Evolutionary conservation across 2,888 invertebrate species (phyloP), one percentile per base, ranked within the genome.

Genomic region (Drosophila quinaria): DNA sequence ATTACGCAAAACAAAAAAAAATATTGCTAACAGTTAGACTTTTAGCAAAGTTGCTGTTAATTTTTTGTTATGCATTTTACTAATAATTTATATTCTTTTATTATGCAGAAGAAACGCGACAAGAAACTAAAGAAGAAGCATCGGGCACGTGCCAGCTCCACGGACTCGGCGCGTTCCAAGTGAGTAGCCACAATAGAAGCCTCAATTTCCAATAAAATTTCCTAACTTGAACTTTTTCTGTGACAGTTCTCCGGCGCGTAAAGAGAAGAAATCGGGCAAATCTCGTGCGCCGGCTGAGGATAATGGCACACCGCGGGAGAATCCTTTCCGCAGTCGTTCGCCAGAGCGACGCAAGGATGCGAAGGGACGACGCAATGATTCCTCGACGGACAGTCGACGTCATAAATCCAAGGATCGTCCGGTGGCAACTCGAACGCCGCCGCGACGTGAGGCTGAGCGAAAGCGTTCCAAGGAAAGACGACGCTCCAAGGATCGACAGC

Each of bases 51-150:
- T 70, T 69, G 25, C 41, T 31, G 8, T 54, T 41, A 25, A 2
- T 33, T 35, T 13, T 4, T 39, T 10, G 19, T 13, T 19, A 8
- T n/a, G 10, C 11, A 6, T 10, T 58, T 42, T 73, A 49, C 44
- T 85, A 65, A 87, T 46, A 37, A 51, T 13, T 35, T 5, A 0
- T 0, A 64, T 13, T 80, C 35, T 82, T 84, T 59, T 79, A 76
- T 89, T 89, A 83, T 83, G 92, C 93, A 95, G 94, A 95, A 94
- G 92, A 94, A 94, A 91, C 93, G 94, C 74, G 90, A 90, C 60
- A 94, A 94, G 92, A 94, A 94, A 93, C 94, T 94, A 89, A 93
- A 93, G 93, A 94, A 94, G 92, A 93, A 93, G 75, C 56, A 59
- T 52, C 81, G 78, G 17, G 37, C 60, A 6, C 87, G 90, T 55